These are phyloP conservation scores for Microtus californicus DNA, from an alignment of 2,797 vertebrate species.

Conservation along the genomic window DNA sequence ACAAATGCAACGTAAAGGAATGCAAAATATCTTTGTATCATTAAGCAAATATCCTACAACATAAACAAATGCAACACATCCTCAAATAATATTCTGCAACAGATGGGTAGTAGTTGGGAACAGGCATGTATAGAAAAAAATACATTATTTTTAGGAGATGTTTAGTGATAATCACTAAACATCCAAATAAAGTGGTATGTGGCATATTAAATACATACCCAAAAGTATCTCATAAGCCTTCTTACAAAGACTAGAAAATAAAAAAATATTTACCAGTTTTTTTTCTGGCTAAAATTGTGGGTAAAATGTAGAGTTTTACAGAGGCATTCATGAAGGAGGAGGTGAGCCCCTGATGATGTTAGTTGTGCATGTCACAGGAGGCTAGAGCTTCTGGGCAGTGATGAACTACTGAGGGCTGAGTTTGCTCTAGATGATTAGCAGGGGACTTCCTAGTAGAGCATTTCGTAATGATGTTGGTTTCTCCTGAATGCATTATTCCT, in stretches of 20 bases:
- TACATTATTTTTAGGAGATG: not conserved
- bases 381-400: not conserved
- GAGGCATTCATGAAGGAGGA: not conserved
- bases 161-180: slow-evolving; percentile 16
- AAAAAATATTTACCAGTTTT: slow-evolving; percentile 6
- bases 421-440: not conserved
- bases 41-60: too few species aligned
- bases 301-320: not conserved
- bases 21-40: too few species aligned
- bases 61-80: too few species aligned
- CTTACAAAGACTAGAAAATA: not conserved
- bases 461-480: slow-evolving; percentile 9
- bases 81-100: too few species aligned
- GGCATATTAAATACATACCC: not conserved
- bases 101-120: not conserved
- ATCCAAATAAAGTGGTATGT: not conserved
- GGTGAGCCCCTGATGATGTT: not conserved
- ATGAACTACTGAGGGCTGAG: not conserved
- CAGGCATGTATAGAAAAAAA: not conserved
- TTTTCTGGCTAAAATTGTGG: not conserved
- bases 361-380: not conserved
- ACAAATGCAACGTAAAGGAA: too few species aligned
- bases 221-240: slow-evolving; percentile 3
- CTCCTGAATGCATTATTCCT: slow-evolving; percentile 26
- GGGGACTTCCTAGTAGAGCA: not conserved